Base-by-base conservation (phyloP, 2,888 invertebrate genomes). In the Eupithecia inturbata region DNA sequence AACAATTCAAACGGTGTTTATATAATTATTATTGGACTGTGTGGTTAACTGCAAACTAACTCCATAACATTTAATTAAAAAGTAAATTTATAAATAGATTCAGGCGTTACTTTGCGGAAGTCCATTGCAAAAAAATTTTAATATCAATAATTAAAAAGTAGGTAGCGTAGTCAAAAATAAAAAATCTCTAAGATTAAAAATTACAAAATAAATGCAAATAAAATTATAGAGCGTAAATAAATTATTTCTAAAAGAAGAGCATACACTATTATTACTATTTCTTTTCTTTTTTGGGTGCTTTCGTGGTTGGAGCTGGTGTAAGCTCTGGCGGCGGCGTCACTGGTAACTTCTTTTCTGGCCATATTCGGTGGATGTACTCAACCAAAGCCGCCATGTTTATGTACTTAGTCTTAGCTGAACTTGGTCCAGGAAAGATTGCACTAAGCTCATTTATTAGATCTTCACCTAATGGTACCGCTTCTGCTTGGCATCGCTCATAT, bases 261-360 rank as follows among this genome's bases (percentile, higher is more conserved):
- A 28, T 26, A 16, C 3, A 9, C 9, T 7, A 28, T 31, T 62
- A 62, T 62, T 12, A 31, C 62, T 62, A 31, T 62, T 28, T 19
- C 31, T 62, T 62, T 62, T 19, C 31, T 28, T 57, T 60, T 53
- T 53, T 53, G 53, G 22, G 22, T 12, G 12, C 53, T 5, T 53
- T 53, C 4, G 0, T 22, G 22, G 22, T 22, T 22, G 22, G 22
- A 53, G 12, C 5, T 26, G 53, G 57, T 10, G 22, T 9, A 1
- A 0, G n/a, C 22, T 68, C 68, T 36, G 36, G 36, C 16, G 57
- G 57, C 0, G 87, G 87, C 0, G 87, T 87, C 0, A 84, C 84
- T 1, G 89, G 88, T 53, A 88, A 75, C 67, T 85, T 80, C 45
- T 84, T 84, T 0, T 87, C 85, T 3, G 90, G 90, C 89, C 90